These are phyloP conservation scores for Syndactyla subalaris DNA, from an alignment of 2,797 vertebrate species.

Conservation along the genomic window DNA sequence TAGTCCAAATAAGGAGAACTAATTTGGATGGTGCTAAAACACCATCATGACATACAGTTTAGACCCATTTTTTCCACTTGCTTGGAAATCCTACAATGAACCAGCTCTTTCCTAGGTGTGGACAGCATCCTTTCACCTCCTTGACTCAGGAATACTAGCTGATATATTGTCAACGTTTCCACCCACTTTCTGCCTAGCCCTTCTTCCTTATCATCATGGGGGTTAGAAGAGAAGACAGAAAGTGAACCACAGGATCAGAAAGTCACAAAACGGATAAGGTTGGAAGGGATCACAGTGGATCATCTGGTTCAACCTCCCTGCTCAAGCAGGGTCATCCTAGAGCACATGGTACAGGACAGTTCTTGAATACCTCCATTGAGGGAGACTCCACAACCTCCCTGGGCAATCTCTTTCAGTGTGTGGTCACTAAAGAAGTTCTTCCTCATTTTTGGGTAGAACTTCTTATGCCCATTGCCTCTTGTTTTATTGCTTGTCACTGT, in stretches of 20 bases:
- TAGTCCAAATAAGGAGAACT: not conserved
- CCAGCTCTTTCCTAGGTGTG: not conserved
- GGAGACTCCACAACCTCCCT: not conserved
- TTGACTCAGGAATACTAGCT: not conserved
- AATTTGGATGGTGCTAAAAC: not conserved
- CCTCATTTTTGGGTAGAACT: not conserved
- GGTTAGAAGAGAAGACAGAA: not conserved
- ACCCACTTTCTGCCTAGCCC: not conserved
- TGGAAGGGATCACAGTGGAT: not conserved
- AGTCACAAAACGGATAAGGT: not conserved
- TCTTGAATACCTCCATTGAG: not conserved
- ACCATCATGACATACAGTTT: not conserved
- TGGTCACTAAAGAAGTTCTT: not conserved
- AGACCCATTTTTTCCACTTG: not conserved
- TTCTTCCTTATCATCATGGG: fast-evolving
- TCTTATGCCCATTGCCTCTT: not conserved
- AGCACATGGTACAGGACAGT: not conserved
- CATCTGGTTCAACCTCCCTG: not conserved
- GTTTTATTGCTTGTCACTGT: not conserved
- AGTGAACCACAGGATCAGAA: not conserved
- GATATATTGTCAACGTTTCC: not conserved
- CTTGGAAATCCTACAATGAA: not conserved
- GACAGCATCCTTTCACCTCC: not conserved
- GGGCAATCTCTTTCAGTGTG: not conserved
- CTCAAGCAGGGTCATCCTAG: not conserved